phyloP scores from a whole-genome alignment of 2,888 invertebrate genomes.

The Apamea sordens region DNA sequence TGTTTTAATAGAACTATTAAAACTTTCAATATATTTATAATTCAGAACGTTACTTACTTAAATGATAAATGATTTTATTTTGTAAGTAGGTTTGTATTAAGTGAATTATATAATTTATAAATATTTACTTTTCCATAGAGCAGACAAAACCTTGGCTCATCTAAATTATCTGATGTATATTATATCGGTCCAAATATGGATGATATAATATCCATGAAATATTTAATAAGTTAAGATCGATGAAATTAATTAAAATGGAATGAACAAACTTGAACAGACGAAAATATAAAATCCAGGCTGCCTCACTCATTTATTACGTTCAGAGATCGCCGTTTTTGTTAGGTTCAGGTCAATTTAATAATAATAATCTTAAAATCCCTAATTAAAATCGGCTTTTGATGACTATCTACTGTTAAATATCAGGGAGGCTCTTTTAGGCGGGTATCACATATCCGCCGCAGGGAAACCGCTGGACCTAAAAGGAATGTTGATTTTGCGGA shows the following conservation, averaged over 20 bases:
- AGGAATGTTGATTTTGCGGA: background rate
- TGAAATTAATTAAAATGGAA: constrained; percentile 32
- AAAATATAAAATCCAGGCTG: constrained; percentile 30
- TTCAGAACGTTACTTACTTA: background rate
- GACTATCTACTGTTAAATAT: constrained; percentile 49
- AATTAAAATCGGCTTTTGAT: constrained; percentile 66
- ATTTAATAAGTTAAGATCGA: background rate
- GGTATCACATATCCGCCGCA: background rate
- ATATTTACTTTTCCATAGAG: background rate
- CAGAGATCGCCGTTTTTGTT: constrained; percentile 25
- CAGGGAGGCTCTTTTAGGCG: constrained; percentile 48
- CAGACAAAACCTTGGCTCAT: background rate
- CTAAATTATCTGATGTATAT: background rate
- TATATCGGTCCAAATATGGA: background rate
- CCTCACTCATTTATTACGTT: constrained; percentile 35
- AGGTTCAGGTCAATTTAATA: constrained; percentile 49
- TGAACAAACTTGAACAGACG: constrained; percentile 31
- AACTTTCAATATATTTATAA: background rate
- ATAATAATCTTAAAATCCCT: constrained; percentile 57
- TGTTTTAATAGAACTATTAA: background rate
- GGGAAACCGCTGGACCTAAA: background rate
- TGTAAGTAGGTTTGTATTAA: too few relatives aligned
- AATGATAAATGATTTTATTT: too few relatives aligned
- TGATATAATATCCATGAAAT: background rate
- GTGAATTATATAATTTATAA: too few relatives aligned